phyloP scores from a whole-genome alignment of 2,888 invertebrate species.

The Sinotaia quadrata region DNA sequence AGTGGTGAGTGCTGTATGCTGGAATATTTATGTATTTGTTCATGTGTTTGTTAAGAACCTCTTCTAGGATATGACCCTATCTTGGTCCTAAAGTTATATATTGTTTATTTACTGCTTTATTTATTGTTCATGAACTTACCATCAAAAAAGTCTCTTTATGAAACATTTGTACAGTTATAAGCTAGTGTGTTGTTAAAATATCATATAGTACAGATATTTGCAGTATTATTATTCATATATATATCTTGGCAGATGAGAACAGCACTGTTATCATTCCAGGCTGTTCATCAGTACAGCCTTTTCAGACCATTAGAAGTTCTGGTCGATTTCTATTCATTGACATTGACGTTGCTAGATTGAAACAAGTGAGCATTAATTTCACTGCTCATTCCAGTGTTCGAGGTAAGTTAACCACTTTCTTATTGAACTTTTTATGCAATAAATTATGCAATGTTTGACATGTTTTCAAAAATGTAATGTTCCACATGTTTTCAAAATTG shows the following conservation, averaged over 20 bases:
- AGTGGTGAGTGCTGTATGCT: too few relatives aligned
- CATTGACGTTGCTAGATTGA: slow-evolving; percentile 1
- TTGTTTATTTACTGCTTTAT: too few relatives aligned
- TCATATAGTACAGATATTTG: not conserved
- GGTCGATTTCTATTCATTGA: slow-evolving; percentile 15
- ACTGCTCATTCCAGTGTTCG: not conserved
- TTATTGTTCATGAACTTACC: too few relatives aligned
- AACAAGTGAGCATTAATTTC: not conserved
- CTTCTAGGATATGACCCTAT: too few relatives aligned
- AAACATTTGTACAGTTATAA: not conserved
- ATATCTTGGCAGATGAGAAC: not conserved
- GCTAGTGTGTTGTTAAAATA: not conserved
- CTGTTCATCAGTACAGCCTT: slow-evolving; percentile 9
- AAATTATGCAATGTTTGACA: too few relatives aligned
- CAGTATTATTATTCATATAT: not conserved
- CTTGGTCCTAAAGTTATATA: too few relatives aligned
- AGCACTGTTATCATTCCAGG: not conserved
- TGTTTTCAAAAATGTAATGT: too few relatives aligned
- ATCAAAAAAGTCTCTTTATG: not conserved
- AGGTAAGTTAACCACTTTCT: slow-evolving; percentile 1
- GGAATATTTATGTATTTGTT: too few relatives aligned
- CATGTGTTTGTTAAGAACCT: too few relatives aligned
- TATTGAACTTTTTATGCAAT: not conserved
- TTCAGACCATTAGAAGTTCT: slow-evolving; percentile 20
- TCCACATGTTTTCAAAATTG: too few relatives aligned